Percentiles rank a stretch among this genome's conserved stretches.
These are phyloP conservation scores for Scomber colias DNA, from an alignment of 2,113 vertebrate genomes.

Conservation along the genomic window DNA sequence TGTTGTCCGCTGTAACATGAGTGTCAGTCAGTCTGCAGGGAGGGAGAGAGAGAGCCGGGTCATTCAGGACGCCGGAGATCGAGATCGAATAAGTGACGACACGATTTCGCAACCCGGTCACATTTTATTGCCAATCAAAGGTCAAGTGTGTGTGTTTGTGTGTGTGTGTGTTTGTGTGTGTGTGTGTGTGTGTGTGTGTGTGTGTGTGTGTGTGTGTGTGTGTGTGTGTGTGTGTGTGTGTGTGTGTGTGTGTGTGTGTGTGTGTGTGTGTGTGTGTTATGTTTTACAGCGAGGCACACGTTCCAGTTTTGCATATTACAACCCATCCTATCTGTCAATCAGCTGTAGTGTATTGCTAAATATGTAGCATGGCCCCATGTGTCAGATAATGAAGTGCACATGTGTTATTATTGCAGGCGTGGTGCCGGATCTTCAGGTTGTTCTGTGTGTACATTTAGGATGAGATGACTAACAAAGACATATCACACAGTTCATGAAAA, in stretches of 20 bases:
- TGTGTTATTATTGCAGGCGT: conserved; percentile 45
- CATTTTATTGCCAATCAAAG: conserved; percentile 17
- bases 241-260: too few species aligned
- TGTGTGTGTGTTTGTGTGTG: too few species aligned
- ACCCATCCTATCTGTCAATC: background rate
- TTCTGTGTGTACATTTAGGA: background rate
- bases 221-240: background rate
- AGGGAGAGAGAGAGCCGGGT: background rate
- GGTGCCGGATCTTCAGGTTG: conserved; percentile 63
- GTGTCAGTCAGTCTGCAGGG: conserved; percentile 9
- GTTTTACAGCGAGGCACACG: background rate
- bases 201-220: too few species aligned
- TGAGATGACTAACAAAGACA: background rate
- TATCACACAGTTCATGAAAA: too few species aligned
- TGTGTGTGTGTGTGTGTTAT: background rate
- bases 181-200: background rate
- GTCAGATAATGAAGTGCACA: too few species aligned
- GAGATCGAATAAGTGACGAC: background rate
- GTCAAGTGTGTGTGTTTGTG: background rate
- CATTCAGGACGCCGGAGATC: background rate
- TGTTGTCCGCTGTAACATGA: conserved; percentile 48
- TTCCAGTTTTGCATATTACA: background rate
- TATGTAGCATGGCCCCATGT: too few species aligned
- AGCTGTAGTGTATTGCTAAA: background rate
- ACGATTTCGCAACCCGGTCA: background rate